Percentiles rank a stretch among this genome's conserved stretches.
Conservation (phyloP, 2,888 invertebrate species). For the Spisula subtruncata region DNA sequence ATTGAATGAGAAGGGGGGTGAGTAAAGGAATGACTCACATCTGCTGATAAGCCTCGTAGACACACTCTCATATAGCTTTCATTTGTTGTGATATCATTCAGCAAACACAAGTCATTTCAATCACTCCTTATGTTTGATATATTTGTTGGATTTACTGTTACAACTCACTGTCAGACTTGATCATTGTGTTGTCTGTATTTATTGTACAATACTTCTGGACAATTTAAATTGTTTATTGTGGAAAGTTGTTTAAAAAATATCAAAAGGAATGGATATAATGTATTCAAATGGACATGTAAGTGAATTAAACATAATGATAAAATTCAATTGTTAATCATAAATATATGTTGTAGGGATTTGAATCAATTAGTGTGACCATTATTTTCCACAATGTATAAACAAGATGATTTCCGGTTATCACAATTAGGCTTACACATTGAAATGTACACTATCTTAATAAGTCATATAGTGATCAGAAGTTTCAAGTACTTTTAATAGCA, state of each 20-base stretch:
- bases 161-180: background rate
- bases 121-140: background rate
- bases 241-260: background rate
- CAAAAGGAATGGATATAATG: background rate
- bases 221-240: background rate
- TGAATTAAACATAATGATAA: no score
- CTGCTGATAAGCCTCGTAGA: slow-evolving; percentile 7
- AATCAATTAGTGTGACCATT: no score
- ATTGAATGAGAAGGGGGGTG: background rate
- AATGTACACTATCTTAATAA: no score
- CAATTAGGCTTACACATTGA: no score
- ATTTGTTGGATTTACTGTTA: background rate
- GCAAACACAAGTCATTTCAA: background rate
- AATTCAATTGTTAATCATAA: background rate
- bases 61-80: background rate
- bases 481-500: no score
- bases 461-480: no score
- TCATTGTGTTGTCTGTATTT: background rate
- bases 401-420: no score
- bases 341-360: background rate
- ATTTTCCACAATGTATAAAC: no score
- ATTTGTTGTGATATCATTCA: background rate
- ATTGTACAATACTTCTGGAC: background rate
- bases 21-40: background rate
- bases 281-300: slow-evolving; percentile 5